phyloP scores from a whole-genome alignment of 2,888 invertebrate species.

The Petrolisthes manimaculis region DNA sequence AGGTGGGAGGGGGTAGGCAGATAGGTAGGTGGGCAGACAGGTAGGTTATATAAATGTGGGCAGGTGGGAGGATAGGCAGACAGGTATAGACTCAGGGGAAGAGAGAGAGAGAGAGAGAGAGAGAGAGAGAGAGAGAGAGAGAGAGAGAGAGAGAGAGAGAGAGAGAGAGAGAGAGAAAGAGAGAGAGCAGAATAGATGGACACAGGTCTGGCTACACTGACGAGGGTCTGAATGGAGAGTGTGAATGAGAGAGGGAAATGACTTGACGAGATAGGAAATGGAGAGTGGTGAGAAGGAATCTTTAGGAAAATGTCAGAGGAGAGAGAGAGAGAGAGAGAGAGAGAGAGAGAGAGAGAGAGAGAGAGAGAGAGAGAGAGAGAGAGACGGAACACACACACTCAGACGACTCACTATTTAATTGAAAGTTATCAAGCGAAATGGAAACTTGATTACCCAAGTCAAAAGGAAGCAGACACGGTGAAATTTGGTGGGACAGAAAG shows the following conservation, averaged over 20 bases:
- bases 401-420: too few relatives aligned
- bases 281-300: neutral
- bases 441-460: too few relatives aligned
- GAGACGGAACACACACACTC: neutral
- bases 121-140: neutral
- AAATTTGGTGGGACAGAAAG: too few relatives aligned
- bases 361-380: neutral
- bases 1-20: neutral
- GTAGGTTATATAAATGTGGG: neutral
- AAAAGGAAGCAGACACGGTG: too few relatives aligned
- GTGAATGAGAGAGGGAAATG: constrained; percentile 14
- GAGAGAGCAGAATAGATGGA: neutral
- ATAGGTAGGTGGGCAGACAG: neutral
- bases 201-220: neutral
- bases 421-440: too few relatives aligned
- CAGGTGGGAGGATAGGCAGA: neutral
- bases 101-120: constrained; percentile 11
- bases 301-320: neutral
- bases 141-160: neutral
- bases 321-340: constrained; percentile 8
- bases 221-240: neutral
- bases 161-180: neutral
- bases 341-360: neutral
- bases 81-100: neutral
- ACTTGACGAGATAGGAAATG: too few relatives aligned